Conservation (phyloP, 2,113 vertebrate genomes). For the Oostethus manadensis region DNA sequence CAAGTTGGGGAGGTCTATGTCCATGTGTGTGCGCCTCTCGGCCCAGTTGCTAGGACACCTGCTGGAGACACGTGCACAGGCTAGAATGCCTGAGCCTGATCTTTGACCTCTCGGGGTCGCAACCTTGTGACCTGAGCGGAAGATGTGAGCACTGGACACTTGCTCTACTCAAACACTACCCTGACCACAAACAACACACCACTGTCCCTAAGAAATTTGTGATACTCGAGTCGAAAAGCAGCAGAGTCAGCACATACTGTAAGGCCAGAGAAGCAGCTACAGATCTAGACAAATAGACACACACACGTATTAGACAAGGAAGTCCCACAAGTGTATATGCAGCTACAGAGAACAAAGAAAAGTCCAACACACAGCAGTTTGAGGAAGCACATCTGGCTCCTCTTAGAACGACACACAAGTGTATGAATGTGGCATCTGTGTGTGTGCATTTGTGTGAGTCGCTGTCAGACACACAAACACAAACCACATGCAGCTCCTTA, state of each 20-base stretch:
- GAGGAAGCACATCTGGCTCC: constrained; percentile 64
- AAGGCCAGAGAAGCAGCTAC: neutral
- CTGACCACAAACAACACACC: too few relatives aligned
- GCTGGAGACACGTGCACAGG: constrained; percentile 42
- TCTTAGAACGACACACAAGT: constrained; percentile 60
- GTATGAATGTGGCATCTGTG: constrained; percentile 39
- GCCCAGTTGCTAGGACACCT: constrained; percentile 61
- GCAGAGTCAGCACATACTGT: constrained; percentile 65
- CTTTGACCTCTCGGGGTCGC: constrained; percentile 40
- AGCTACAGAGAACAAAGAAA: constrained; percentile 30
- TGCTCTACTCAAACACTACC: too few relatives aligned
- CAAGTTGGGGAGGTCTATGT: neutral
- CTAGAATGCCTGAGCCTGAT: constrained; percentile 34
- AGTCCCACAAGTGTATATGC: neutral
- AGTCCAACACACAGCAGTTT: constrained; percentile 18
- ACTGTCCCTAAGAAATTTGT: neutral
- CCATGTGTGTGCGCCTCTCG: neutral
- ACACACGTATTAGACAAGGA: neutral
- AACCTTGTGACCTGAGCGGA: too few relatives aligned
- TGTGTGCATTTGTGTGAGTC: constrained; percentile 19
- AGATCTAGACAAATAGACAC: neutral
- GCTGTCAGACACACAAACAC: constrained; percentile 61
- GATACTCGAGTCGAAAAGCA: constrained; percentile 27
- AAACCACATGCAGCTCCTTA: constrained; percentile 67
- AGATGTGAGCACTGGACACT: too few relatives aligned